Base-by-base conservation (phyloP, 2,797 vertebrate genomes). In the Melanotaenia parkinsoni region DNA sequence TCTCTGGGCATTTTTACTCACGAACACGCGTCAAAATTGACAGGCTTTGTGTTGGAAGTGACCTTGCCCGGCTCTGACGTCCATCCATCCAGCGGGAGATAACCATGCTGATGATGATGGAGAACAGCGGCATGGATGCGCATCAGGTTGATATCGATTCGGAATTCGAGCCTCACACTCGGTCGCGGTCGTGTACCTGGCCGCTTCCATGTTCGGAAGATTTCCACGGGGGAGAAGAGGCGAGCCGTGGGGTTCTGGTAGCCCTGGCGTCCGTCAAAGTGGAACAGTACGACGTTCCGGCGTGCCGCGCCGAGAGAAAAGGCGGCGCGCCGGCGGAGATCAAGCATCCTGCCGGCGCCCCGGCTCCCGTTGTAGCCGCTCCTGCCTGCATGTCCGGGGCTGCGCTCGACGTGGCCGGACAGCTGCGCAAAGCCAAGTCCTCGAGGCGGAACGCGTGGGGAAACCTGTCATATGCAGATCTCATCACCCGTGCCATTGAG, bases 371-470 rank as follows among this genome's bases (percentile, higher is more conserved):
- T 12, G 82, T 86, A 43, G 83, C 89, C 61, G 82, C 91, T 70
- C 87, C 90, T 3, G 86, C 92, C 56, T 93, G 89, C 84, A 88
- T 93, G 90, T 90, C 80, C 83, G 92, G 88, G 76, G 84, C 93
- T 78, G 92, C 93, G 60, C 81, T 93, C 59, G 83, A 92, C 71
- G 94, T 93, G 63, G 35, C 94, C 91, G 92, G 95, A 70, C 93
- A 96, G 95, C 89, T 95, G 88, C 95, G 95, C 86, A 95, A 97
- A 93, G 96, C 97, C 87, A 97, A 96, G 86, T 97, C 97, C 67
- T 98, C 97, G 65, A 93, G 97, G 79, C 93, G 97, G 80, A 98
- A 99, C 94, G 97, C 97, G 74, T 99, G 97, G 97, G 97, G 97
- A 7, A 99, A 98, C 93, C 95, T 97, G 92, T 98, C 97, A 1